These are phyloP conservation scores for Trachelus tabidus DNA, from an alignment of 2,888 invertebrate species.

Conservation along the genomic window DNA sequence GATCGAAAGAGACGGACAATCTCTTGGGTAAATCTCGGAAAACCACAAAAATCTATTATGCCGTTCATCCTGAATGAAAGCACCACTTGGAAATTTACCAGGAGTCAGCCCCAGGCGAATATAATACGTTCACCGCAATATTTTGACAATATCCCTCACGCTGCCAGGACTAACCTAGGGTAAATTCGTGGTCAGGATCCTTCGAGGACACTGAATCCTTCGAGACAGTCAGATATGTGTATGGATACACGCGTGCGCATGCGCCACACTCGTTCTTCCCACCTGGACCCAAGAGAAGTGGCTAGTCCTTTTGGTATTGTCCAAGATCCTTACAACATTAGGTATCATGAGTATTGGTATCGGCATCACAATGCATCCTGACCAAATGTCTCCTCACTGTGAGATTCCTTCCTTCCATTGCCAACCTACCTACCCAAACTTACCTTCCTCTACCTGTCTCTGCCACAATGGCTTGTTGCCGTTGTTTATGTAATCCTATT, in stretches of 20 bases:
- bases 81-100: slow-evolving; percentile 7
- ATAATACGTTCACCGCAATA: slow-evolving; percentile 61
- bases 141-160: slow-evolving; percentile 61
- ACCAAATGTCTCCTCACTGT: slow-evolving; percentile 52
- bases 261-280: not conserved
- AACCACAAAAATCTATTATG: slow-evolving; percentile 11
- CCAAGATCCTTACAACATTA: slow-evolving; percentile 49
- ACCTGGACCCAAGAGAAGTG: slow-evolving; percentile 1
- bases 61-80: not conserved
- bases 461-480: slow-evolving; percentile 63
- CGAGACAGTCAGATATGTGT: not conserved
- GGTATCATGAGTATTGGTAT: slow-evolving; percentile 46
- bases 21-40: slow-evolving; percentile 25
- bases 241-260: not conserved
- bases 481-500: slow-evolving; percentile 66
- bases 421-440: slow-evolving; percentile 7
- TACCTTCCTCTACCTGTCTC: slow-evolving; percentile 29
- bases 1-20: slow-evolving; percentile 29
- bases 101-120: slow-evolving; percentile 54
- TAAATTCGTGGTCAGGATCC: not conserved
- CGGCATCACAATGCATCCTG: slow-evolving; percentile 43
- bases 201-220: not conserved
- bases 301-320: slow-evolving; percentile 39
- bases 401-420: slow-evolving; percentile 13
- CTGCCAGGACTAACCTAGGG: not conserved